Conservation (phyloP, 2,797 vertebrate species). For the Gila robusta region DNA sequence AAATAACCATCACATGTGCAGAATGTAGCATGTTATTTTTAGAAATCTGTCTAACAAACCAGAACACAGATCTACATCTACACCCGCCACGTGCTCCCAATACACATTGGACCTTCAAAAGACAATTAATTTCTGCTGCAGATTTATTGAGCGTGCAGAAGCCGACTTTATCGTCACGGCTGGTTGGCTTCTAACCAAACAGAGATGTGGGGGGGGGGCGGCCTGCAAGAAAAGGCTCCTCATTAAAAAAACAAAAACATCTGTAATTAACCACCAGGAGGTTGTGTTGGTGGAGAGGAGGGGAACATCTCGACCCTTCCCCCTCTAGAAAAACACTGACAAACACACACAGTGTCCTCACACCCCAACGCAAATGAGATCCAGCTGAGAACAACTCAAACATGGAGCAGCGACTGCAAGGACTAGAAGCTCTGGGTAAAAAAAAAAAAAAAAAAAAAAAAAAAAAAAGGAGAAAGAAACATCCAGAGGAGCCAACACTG, state of each 20-base stretch:
- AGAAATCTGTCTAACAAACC: background rate
- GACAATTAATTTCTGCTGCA: slow-evolving; percentile 61
- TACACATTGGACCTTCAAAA: slow-evolving; percentile 34
- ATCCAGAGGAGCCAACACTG: background rate
- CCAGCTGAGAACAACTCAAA: slow-evolving; percentile 67
- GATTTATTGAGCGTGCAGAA: slow-evolving; percentile 63
- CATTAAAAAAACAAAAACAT: slow-evolving; percentile 46
- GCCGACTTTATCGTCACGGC: slow-evolving; percentile 55
- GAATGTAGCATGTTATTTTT: slow-evolving; percentile 10
- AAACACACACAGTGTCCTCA: slow-evolving; percentile 46
- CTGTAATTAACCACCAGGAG: background rate
- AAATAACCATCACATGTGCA: background rate
- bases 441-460: background rate
- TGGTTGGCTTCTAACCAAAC: slow-evolving; percentile 60
- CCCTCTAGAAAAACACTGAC: slow-evolving; percentile 39
- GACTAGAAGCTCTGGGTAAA: slow-evolving; percentile 6
- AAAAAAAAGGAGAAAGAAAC: background rate
- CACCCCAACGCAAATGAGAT: slow-evolving; percentile 68
- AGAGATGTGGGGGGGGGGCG: background rate
- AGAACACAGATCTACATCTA: background rate
- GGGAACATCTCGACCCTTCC: slow-evolving; percentile 45
- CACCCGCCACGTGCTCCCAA: background rate
- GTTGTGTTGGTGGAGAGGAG: slow-evolving; percentile 13
- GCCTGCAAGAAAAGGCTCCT: slow-evolving; percentile 34
- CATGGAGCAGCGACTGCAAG: slow-evolving; percentile 48